A percentile compares a stretch with the other conserved stretches of the same genome.
These are phyloP conservation scores for Acrobasis consociella DNA, from an alignment of 2,888 invertebrate species.

Conservation along the genomic window DNA sequence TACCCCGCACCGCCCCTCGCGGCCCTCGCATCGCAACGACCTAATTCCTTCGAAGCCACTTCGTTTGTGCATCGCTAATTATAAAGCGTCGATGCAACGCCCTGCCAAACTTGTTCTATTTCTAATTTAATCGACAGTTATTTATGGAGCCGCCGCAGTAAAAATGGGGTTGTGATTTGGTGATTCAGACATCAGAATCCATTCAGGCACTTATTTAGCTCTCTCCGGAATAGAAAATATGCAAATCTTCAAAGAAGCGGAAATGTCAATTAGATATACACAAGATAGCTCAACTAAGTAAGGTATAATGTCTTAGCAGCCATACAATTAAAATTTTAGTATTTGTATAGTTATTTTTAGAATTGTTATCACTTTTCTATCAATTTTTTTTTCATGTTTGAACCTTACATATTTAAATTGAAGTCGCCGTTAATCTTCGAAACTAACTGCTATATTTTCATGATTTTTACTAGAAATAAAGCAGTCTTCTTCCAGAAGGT, in stretches of 20 bases:
- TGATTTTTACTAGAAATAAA: too few relatives aligned
- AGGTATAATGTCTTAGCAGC: too few relatives aligned
- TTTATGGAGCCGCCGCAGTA: constrained; percentile 43
- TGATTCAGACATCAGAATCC: constrained; percentile 4
- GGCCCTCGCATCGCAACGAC: constrained; percentile 61
- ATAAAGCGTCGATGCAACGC: constrained; percentile 67
- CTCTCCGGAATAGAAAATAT: not conserved
- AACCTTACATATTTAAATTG: too few relatives aligned
- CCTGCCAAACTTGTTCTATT: constrained; percentile 69
- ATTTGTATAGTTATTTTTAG: too few relatives aligned
- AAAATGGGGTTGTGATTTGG: constrained; percentile 27
- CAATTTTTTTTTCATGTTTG: too few relatives aligned
- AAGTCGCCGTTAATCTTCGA: too few relatives aligned
- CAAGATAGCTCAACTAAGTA: too few relatives aligned
- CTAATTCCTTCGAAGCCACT: constrained; percentile 80
- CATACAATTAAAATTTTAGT: too few relatives aligned
- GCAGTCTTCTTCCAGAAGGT: too few relatives aligned
- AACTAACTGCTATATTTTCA: too few relatives aligned
- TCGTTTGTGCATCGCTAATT: constrained; percentile 78
- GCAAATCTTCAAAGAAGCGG: too few relatives aligned
- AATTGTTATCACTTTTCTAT: too few relatives aligned
- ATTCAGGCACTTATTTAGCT: not conserved
- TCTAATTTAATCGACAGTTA: constrained; percentile 59
- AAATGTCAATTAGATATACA: not conserved
- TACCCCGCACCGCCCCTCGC: constrained; percentile 45